Evolutionary conservation across 2,113 vertebrate genomes (phyloP).

Genomic region (Notechis scutatus): DNA sequence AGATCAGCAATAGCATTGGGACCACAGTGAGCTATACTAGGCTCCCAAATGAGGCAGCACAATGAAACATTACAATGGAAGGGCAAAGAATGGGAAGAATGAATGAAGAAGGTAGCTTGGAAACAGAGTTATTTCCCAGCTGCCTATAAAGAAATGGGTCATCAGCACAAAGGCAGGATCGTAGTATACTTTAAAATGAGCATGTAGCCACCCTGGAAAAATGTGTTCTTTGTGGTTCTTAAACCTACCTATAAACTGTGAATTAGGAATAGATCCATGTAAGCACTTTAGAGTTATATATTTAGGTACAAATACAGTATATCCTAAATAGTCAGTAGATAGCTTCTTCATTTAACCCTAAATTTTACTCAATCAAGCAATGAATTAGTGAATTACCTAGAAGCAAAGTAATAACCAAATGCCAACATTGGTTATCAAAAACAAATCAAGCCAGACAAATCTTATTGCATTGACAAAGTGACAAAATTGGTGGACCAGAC

Average conservation of each 20-base stretch:
- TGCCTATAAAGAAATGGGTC: constrained; percentile 6
- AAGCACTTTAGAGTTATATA: background rate
- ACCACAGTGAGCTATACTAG: background rate
- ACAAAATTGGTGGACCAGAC: too few species aligned
- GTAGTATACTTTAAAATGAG: background rate
- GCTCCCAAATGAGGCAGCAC: background rate
- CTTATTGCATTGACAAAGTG: too few species aligned
- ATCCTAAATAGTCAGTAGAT: background rate
- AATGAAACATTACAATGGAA: background rate
- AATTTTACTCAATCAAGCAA: too few species aligned
- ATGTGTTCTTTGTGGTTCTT: background rate
- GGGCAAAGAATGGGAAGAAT: background rate
- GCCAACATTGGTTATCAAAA: too few species aligned
- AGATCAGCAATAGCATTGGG: constrained; percentile 24
- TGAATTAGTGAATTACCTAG: too few species aligned
- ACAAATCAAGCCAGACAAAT: too few species aligned
- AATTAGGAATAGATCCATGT: background rate
- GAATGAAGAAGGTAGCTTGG: background rate
- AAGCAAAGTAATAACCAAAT: too few species aligned
- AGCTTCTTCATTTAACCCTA: background rate
- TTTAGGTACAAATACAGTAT: background rate
- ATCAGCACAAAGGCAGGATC: constrained; percentile 4
- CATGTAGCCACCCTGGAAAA: background rate
- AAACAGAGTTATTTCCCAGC: background rate
- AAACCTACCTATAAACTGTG: background rate